Percentiles rank a stretch among this genome's conserved stretches.
Evolutionary conservation across 2,888 invertebrate genomes (phyloP).

Genomic region (Odontocolon sp.): DNA sequence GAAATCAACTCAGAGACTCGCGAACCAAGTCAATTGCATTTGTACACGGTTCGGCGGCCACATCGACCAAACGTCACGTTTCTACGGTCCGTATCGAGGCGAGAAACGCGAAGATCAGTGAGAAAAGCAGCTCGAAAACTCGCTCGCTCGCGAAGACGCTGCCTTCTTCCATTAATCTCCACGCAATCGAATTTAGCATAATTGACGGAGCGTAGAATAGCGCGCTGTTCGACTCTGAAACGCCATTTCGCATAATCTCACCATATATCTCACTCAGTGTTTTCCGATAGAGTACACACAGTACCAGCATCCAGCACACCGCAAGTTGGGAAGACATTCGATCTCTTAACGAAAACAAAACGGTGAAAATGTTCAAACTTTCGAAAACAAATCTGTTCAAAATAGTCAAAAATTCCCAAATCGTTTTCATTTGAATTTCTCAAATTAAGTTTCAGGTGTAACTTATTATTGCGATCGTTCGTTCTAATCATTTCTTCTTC

Average conservation of each 20-base stretch:
- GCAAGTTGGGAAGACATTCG: slow-evolving; percentile 19
- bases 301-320: slow-evolving; percentile 56
- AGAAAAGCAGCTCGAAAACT: slow-evolving; percentile 55
- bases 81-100: slow-evolving; percentile 62
- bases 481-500: no score
- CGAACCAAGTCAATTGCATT: slow-evolving; percentile 68
- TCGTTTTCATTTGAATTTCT: no score
- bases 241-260: slow-evolving; percentile 78
- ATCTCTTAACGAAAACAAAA: not conserved
- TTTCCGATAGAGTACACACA: slow-evolving; percentile 72
- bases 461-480: no score
- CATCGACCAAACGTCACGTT: slow-evolving; percentile 71
- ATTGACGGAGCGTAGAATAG: slow-evolving; percentile 80
- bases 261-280: slow-evolving; percentile 79
- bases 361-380: not conserved
- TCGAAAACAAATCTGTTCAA: no score
- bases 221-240: slow-evolving; percentile 77
- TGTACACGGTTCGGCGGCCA: slow-evolving; percentile 71
- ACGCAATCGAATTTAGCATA: slow-evolving; percentile 80
- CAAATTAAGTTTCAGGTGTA: no score
- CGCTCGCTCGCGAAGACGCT: slow-evolving; percentile 56
- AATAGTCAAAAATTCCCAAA: no score
- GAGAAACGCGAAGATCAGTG: slow-evolving; percentile 33
- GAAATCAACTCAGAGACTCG: slow-evolving; percentile 20
- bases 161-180: slow-evolving; percentile 80